These are phyloP conservation scores for Glaucopsyche alexis DNA, from an alignment of 2,888 invertebrate species.

Conservation along the genomic window DNA sequence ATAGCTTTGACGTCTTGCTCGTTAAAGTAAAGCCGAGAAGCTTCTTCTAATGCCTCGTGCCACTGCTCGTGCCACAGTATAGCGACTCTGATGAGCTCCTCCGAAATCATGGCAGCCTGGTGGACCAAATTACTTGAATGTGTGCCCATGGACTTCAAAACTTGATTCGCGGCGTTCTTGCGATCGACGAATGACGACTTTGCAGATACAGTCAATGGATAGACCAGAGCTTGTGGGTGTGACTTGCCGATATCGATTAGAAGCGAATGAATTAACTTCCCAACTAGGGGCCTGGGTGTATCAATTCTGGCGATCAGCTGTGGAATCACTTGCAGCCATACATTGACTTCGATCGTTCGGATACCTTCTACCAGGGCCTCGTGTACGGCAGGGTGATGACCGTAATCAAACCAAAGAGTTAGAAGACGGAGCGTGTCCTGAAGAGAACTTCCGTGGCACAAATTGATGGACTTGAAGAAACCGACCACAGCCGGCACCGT, in stretches of 20 bases:
- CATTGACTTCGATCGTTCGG: constrained; percentile 96
- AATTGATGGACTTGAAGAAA: constrained; percentile 96
- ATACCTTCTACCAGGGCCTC: constrained; percentile 96
- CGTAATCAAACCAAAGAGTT: constrained; percentile 99
- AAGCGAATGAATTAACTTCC: constrained; percentile 94
- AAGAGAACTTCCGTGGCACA: constrained; percentile 94
- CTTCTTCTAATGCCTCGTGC: constrained; percentile 98
- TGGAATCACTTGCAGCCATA: constrained; percentile 99
- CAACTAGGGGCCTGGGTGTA: constrained; percentile 92
- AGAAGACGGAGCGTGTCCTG: constrained; percentile 97
- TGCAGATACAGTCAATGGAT: constrained; percentile 97
- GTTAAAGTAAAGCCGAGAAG: constrained; percentile 95
- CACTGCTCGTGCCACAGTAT: constrained; percentile 99
- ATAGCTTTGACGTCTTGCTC: constrained; percentile 97
- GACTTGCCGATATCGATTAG: constrained; percentile 98
- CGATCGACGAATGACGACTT: constrained; percentile 93
- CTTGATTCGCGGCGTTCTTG: constrained; percentile 95
- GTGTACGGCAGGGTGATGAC: constrained; percentile 95
- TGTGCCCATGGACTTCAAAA: constrained; percentile 96
- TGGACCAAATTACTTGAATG: constrained; percentile 95
- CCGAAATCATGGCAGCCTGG: constrained; percentile 97
- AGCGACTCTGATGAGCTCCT: constrained; percentile 97
- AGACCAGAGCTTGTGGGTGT: constrained; percentile 98
- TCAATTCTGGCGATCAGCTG: constrained; percentile 99
- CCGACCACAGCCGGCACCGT: constrained; percentile 97